Base-by-base conservation (phyloP, 2,113 vertebrate genomes). In the Martes martes region DNA sequence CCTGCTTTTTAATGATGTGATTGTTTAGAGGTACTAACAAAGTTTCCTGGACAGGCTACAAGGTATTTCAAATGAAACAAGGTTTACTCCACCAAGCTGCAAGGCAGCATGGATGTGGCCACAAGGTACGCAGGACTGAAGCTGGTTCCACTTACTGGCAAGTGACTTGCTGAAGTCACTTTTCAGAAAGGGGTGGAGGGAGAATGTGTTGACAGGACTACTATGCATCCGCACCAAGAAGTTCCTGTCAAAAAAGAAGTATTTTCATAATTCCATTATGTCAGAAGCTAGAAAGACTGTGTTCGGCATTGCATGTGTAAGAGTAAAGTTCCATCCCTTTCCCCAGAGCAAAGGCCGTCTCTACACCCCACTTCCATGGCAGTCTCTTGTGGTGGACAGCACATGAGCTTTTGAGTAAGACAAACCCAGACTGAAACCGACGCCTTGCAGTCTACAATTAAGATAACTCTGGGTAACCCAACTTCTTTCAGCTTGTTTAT, bases 21-120 rank as follows among this genome's bases (percentile, higher is more conserved):
- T 24, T 95, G 42, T 93, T 91, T 87, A 89, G 67, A 89, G 89
- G 36, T 59, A 50, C 52, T 87, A 95, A 92, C 93, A 76, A 95
- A 93, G 47, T 80, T 87, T 92, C 55, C 94, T 94, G 76, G 94
- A 96, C 45, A 84, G 42, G 61, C 73, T 89, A 39, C 39, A 83
- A 82, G 24, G 47, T 45, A 95, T 74, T 86, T 89, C 55, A 63
- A 76, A 86, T 65, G 39, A 80, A 96, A 91, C 33, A 89, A 65
- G 24, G 23, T 16, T 93, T 47, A 65, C 81, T 65, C 52, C 21
- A 73, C 52, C 65, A 89, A 82, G 69, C 89, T 80, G 52, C 21
- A 80, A 76, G 69, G 86, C 39, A 89, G 39, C 31, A 73, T 11
- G 7, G 39, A 81, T 28, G 24, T 74, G 36, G 69, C 26, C 71